Evolutionary conservation across 2,888 invertebrate species (phyloP).

Genomic region (Julus scanicus): DNA sequence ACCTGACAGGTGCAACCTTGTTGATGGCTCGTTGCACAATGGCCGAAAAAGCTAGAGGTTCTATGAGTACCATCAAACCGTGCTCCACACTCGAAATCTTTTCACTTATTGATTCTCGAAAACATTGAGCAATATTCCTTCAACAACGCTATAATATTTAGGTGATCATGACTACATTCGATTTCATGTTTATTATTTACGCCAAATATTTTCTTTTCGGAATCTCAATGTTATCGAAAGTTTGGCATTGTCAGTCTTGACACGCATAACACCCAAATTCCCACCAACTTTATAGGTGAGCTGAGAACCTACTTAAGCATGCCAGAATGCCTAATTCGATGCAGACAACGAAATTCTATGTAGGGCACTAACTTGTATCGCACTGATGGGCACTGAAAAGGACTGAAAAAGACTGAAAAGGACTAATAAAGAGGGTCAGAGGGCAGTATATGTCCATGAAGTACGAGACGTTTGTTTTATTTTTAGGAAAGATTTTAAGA

Average conservation of each 20-base stretch:
- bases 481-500: too few species aligned
- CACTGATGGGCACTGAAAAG: neutral
- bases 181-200: constrained; percentile 42
- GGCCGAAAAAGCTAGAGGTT: neutral
- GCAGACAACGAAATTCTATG: neutral
- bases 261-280: constrained; percentile 26
- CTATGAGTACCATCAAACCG: constrained; percentile 42
- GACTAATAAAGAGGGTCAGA: neutral
- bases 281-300: constrained; percentile 23
- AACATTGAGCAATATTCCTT: neutral
- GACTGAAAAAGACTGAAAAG: neutral
- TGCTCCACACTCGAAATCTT: neutral
- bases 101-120: constrained; percentile 29
- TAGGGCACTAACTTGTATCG: neutral
- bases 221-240: constrained; percentile 41
- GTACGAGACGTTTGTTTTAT: too few species aligned
- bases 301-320: constrained; percentile 6
- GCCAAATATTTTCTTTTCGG: constrained; percentile 39
- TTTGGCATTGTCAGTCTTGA: constrained; percentile 20
- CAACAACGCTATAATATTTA: constrained; percentile 4
- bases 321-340: constrained; percentile 29
- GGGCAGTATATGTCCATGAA: neutral
- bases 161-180: constrained; percentile 32
- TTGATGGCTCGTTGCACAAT: constrained; percentile 28
- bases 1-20: constrained; percentile 39